Base-by-base conservation (phyloP, 2,113 vertebrate species). In the Austrofundulus limnaeus region DNA sequence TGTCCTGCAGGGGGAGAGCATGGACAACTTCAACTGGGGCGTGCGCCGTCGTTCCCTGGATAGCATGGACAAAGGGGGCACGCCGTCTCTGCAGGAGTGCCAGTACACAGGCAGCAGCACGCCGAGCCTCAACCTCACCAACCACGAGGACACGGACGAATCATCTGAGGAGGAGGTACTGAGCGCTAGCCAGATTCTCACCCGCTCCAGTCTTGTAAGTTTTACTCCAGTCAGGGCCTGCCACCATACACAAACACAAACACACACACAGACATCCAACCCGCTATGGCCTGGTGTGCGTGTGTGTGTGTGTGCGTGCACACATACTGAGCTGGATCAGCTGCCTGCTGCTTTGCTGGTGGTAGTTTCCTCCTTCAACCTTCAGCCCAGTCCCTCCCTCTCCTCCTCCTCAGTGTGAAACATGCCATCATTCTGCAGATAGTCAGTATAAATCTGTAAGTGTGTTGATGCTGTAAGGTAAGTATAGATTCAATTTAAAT, bases 1-100 rank as follows among this genome's bases (percentile, higher is more conserved):
- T 78, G 45, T 83, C 91, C 90, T 66, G 78, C 87, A 99, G 97
- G 97, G 97, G 59, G 97, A 99, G 89, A 98, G 96, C 77, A 95
- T 99, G 95, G 97, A 99, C 89, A 99, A 98, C 85, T 99, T 99
- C 85, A 99, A 99, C 91, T 99, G 97, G 97, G 97, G 97, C 0
- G 97, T 99, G 67, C 95, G 97, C 2, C 92, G 97, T 12, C 96
- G 97, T 55, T 99, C 97, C 0, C 90, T 99, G 67, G 97, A 99
- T 85, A 99, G 97, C 70, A 96, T 97, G 83, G 97, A 99, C 92
- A 99, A 99, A 85, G 97, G 95, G 52, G 97, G 98, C 92, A 98
- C 95, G 0, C 96, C 97, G 0, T 97, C 97, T 41, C 90, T 99
- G 59, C 97, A 98, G 85, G 97, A 98, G 71, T 98, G 93, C 85